Conservation (phyloP, 2,113 vertebrate species). For the Spizaetus ornatus region DNA sequence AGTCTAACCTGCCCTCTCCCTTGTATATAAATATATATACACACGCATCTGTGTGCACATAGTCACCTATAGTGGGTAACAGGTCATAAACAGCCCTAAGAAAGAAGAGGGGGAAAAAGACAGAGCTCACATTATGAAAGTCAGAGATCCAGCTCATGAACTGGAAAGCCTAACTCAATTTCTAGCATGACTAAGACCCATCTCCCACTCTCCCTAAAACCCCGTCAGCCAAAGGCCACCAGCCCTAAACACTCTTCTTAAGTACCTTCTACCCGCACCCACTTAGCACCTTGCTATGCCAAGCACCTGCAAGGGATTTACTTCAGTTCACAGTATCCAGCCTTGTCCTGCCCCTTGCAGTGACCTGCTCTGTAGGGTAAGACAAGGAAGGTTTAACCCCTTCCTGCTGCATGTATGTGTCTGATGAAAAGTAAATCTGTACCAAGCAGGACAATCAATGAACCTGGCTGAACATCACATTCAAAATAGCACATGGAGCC, state of each 20-base stretch:
- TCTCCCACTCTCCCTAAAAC: neutral
- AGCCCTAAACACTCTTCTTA: neutral
- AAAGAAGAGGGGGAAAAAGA: neutral
- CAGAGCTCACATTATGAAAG: neutral
- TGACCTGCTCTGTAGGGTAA: neutral
- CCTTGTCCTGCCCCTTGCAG: neutral
- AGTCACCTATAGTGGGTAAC: neutral
- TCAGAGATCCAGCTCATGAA: neutral
- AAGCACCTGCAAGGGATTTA: neutral
- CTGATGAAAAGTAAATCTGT: neutral
- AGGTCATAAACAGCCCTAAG: neutral
- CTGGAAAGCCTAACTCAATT: neutral
- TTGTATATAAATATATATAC: neutral
- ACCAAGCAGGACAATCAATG: neutral
- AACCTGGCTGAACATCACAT: neutral
- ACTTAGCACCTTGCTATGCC: neutral
- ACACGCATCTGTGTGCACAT: rapidly evolving
- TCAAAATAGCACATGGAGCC: neutral
- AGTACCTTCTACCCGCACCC: neutral
- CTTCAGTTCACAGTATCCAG: neutral
- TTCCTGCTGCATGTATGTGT: neutral
- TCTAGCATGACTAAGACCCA: neutral
- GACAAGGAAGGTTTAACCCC: neutral
- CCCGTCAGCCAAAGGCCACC: neutral
- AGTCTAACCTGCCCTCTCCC: neutral